Conservation (phyloP, 2,888 invertebrate species). For the Periphyllus acericola region DNA sequence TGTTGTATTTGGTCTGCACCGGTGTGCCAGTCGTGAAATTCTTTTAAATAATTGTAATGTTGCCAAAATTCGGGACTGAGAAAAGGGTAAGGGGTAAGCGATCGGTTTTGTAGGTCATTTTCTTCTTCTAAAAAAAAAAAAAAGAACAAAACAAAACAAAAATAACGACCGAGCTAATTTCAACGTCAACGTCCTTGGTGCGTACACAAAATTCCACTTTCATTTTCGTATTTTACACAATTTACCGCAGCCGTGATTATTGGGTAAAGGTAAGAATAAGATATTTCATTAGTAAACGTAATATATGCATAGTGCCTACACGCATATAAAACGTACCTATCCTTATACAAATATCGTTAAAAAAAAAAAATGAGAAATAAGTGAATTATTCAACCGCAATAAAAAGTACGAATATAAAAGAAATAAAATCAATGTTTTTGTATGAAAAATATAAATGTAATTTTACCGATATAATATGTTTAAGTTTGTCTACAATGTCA, state of each 20-base stretch:
- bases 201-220: slow-evolving; percentile 14
- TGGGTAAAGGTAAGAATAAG: neutral
- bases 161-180: slow-evolving; percentile 42
- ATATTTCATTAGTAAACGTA: slow-evolving; percentile 8
- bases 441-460: neutral
- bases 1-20: neutral
- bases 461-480: too few relatives aligned
- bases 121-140: slow-evolving; percentile 44
- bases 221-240: slow-evolving; percentile 33
- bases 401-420: neutral
- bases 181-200: slow-evolving; percentile 26
- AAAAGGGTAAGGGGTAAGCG: slow-evolving; percentile 34
- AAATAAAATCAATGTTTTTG: neutral
- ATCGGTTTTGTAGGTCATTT: slow-evolving; percentile 45
- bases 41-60: slow-evolving; percentile 56
- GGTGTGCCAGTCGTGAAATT: slow-evolving; percentile 40
- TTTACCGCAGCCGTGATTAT: neutral
- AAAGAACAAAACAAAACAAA: slow-evolving; percentile 32
- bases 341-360: neutral
- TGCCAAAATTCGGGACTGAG: slow-evolving; percentile 47
- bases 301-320: neutral
- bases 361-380: neutral
- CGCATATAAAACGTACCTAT: neutral
- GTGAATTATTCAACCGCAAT: slow-evolving; percentile 5
- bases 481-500: too few relatives aligned